phyloP scores from a whole-genome alignment of 1,140 invertebrate genomes.

The Caerostris darwini region DNA sequence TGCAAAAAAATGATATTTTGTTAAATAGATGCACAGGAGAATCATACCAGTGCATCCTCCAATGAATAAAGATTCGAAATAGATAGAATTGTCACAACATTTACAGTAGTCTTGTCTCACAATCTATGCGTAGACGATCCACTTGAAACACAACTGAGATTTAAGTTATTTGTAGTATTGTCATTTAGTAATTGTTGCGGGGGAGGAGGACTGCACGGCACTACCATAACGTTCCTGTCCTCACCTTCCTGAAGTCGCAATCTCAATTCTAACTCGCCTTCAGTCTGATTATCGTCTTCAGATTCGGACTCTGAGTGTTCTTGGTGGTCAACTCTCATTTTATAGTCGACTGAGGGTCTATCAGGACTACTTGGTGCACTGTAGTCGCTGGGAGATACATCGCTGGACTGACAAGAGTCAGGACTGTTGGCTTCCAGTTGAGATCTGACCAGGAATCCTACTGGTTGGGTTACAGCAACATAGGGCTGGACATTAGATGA shows the following conservation, averaged over 20 bases:
- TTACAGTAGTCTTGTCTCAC: neutral
- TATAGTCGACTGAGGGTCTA: neutral
- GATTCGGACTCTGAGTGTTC: conserved; percentile 27
- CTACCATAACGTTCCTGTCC: conserved; percentile 74
- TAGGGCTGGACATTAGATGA: neutral
- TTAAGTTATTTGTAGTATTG: conserved; percentile 14
- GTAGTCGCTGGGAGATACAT: conserved; percentile 67
- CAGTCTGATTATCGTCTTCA: conserved; percentile 15
- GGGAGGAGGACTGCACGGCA: conserved; percentile 53
- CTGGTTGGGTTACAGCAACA: conserved; percentile 67
- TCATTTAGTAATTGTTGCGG: neutral
- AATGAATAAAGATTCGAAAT: conserved; percentile 11
- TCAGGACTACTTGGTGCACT: conserved; percentile 74
- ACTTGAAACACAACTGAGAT: conserved; percentile 28
- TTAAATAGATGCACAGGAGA: neutral
- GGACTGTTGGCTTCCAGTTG: conserved; percentile 22
- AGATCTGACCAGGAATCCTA: conserved; percentile 73
- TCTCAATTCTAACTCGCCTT: conserved; percentile 55
- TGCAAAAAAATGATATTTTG: neutral
- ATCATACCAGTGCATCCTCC: neutral
- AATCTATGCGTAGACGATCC: conserved; percentile 46
- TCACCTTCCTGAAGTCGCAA: conserved; percentile 70
- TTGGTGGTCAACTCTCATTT: neutral
- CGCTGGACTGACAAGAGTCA: conserved; percentile 70
- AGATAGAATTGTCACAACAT: neutral